A percentile compares a stretch with the other conserved stretches of the same genome.
Evolutionary conservation across 2,888 invertebrate species (phyloP).

Genomic region (Philereme transversata): DNA sequence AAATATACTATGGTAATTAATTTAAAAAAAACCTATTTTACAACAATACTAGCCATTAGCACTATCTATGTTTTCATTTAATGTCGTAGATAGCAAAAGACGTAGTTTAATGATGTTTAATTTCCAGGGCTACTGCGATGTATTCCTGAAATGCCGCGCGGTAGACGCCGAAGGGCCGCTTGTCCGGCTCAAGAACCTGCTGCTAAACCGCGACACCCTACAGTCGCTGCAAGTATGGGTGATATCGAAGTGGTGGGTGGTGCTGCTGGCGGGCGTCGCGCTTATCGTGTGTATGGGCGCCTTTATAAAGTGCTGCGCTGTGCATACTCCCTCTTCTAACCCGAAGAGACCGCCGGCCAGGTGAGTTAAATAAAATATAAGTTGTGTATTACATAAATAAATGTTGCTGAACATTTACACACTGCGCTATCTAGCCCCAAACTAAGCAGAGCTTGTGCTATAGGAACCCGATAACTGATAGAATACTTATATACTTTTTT

Average conservation of each 20-base stretch:
- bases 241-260: conserved; percentile 97
- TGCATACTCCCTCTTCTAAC: conserved; percentile 99
- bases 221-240: conserved; percentile 96
- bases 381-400: too few species aligned
- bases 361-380: conserved; percentile 42
- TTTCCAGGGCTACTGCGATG: conserved; percentile 97
- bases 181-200: conserved; percentile 96
- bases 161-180: conserved; percentile 99
- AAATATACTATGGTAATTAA: too few species aligned
- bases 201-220: conserved; percentile 95
- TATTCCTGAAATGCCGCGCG: conserved; percentile 98
- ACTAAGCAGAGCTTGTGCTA: too few species aligned
- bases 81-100: too few species aligned
- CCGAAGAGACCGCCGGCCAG: conserved; percentile 98
- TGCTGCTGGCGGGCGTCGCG: conserved; percentile 94
- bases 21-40: too few species aligned
- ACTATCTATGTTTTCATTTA: too few species aligned
- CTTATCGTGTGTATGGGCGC: conserved; percentile 98
- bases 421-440: too few species aligned
- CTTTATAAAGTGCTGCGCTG: conserved; percentile 99
- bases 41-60: too few species aligned
- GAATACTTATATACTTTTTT: too few species aligned
- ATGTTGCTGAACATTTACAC: too few species aligned
- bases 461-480: too few species aligned
- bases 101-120: too few species aligned